Evolutionary conservation across 53 echinoderm and acorn worm genomes (phyloP).

Genomic region (Glandiceps talaboti): DNA sequence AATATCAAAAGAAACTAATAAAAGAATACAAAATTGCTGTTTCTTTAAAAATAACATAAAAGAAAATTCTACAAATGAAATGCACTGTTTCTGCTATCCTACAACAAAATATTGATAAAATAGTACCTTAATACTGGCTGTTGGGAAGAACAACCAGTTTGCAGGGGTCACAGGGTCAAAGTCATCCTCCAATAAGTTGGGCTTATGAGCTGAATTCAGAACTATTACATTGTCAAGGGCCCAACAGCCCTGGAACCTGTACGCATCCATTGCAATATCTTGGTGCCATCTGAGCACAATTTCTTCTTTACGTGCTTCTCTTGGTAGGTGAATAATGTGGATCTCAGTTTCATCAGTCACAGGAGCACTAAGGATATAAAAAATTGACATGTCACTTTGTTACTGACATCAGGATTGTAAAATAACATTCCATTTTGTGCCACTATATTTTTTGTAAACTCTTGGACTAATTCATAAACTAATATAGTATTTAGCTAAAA

Average conservation of each 20-base stretch:
- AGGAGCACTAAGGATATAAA: constrained; percentile 42
- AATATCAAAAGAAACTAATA: no score
- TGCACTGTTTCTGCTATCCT: no score
- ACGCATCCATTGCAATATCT: constrained; percentile 77
- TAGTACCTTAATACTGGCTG: constrained; percentile 56
- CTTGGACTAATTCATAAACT: no score
- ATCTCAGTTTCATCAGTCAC: constrained; percentile 48
- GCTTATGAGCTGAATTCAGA: constrained; percentile 58
- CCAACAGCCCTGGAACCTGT: constrained; percentile 78
- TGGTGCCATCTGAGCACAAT: constrained; percentile 73
- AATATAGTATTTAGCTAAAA: no score
- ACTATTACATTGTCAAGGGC: constrained; percentile 78
- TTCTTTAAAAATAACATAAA: no score
- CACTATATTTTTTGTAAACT: no score
- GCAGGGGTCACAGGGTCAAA: constrained; percentile 70
- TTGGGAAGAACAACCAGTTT: constrained; percentile 87
- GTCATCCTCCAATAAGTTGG: constrained; percentile 41
- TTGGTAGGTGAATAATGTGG: constrained; percentile 80
- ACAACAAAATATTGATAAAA: not conserved
- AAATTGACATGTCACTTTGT: no score
- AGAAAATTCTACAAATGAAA: no score
- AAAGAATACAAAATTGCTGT: no score
- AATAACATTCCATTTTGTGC: no score
- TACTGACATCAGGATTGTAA: no score
- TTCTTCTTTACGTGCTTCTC: constrained; percentile 56